Conservation (phyloP, 2,113 vertebrate species). For the Mandrillus leucophaeus region DNA sequence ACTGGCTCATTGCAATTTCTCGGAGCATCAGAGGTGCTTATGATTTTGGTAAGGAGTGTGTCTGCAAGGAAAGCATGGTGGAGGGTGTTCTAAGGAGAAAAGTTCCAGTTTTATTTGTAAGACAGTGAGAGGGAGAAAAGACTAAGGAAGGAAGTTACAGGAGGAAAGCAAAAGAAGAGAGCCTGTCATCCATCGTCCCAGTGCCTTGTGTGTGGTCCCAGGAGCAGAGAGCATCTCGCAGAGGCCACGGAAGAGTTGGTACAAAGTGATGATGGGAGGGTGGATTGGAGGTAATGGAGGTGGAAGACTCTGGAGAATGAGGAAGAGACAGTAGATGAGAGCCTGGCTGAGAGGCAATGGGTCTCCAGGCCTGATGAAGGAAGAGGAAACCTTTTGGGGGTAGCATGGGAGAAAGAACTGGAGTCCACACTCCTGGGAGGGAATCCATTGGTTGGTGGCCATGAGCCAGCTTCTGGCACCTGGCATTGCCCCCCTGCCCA, state of each 20-base stretch:
- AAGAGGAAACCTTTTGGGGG: not conserved
- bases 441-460: not conserved
- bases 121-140: not conserved
- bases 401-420: not conserved
- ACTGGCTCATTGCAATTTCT: not conserved
- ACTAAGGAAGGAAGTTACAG: not conserved
- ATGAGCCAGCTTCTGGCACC: fast-evolving
- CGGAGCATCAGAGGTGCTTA: not conserved
- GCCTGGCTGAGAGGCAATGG: not conserved
- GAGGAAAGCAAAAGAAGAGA: not conserved
- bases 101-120: not conserved
- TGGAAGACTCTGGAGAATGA: not conserved
- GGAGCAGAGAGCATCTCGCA: not conserved
- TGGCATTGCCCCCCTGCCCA: not conserved
- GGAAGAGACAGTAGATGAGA: not conserved
- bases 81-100: not conserved
- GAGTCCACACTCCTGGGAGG: not conserved
- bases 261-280: not conserved
- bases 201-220: not conserved
- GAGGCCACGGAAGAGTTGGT: no score
- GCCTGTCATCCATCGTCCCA: not conserved
- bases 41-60: not conserved
- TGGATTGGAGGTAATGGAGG: not conserved
- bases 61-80: not conserved
- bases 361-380: not conserved